These are phyloP conservation scores for Cephus sareptanus DNA, from an alignment of 2,888 invertebrate genomes.

Conservation along the genomic window DNA sequence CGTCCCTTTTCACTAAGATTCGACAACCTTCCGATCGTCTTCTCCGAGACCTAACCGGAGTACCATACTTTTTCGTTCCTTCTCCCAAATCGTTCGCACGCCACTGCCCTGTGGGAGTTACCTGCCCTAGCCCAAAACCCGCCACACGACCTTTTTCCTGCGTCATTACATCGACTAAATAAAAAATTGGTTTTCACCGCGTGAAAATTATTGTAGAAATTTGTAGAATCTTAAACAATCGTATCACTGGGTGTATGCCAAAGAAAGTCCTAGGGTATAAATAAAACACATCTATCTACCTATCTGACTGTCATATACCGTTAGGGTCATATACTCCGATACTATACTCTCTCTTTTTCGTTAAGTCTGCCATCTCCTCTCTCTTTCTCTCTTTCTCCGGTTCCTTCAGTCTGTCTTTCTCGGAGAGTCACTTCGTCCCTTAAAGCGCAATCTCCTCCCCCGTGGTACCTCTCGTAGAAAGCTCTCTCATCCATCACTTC, in stretches of 20 bases:
- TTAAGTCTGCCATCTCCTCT: neutral
- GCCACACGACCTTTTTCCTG: no score
- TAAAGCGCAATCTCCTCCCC: neutral
- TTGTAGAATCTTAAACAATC: no score
- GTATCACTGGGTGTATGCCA: no score
- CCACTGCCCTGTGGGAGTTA: no score
- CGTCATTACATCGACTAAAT: no score
- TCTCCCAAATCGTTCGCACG: neutral
- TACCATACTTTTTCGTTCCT: neutral
- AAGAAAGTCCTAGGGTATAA: no score
- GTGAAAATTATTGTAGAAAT: no score
- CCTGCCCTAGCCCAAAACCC: no score
- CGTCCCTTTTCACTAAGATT: neutral
- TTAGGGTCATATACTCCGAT: neutral
- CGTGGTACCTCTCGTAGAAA: conserved; percentile 4
- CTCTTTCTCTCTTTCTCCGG: conserved; percentile 10
- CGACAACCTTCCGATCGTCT: neutral
- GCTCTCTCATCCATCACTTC: conserved; percentile 26
- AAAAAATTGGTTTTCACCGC: no score
- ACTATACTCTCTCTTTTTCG: conserved; percentile 38
- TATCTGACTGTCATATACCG: neutral
- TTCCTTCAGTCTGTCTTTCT: conserved; percentile 33
- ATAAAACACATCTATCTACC: neutral
- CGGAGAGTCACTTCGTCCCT: neutral
- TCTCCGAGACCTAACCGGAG: neutral